Evolutionary conservation across 2,797 vertebrate species (phyloP).

Genomic region (Rhabdophis nuchalis): DNA sequence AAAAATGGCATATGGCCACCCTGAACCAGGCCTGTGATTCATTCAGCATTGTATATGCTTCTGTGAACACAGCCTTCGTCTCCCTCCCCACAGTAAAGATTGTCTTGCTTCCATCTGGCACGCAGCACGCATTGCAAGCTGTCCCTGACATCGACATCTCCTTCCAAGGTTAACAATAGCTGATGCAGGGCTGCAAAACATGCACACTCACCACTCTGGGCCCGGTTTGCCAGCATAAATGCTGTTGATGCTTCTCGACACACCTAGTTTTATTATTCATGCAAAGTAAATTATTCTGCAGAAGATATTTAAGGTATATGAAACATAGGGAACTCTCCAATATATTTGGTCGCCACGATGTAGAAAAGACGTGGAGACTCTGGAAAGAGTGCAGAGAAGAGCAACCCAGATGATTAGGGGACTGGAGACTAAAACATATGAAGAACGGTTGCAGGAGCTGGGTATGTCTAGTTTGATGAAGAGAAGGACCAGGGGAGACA

Average conservation of each 20-base stretch:
- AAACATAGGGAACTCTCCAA: background rate
- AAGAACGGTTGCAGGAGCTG: too few species aligned
- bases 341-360: too few species aligned
- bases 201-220: background rate
- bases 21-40: background rate
- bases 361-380: too few species aligned
- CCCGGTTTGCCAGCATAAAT: background rate
- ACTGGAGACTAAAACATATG: too few species aligned
- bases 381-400: too few species aligned
- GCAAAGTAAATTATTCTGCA: background rate
- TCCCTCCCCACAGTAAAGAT: background rate
- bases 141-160: background rate
- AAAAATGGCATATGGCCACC: background rate
- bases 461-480: too few species aligned
- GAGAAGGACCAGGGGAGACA: too few species aligned
- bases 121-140: background rate
- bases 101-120: constrained; percentile 10
- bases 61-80: background rate
- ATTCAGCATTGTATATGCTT: background rate
- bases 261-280: background rate
- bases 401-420: too few species aligned
- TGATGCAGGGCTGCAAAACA: background rate
- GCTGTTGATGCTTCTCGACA: background rate
- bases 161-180: background rate
- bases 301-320: too few species aligned